Evolutionary conservation across 2,797 vertebrate genomes (phyloP), one percentile per base, ranked within the genome.

Genomic region (Cichlasoma orientale): DNA sequence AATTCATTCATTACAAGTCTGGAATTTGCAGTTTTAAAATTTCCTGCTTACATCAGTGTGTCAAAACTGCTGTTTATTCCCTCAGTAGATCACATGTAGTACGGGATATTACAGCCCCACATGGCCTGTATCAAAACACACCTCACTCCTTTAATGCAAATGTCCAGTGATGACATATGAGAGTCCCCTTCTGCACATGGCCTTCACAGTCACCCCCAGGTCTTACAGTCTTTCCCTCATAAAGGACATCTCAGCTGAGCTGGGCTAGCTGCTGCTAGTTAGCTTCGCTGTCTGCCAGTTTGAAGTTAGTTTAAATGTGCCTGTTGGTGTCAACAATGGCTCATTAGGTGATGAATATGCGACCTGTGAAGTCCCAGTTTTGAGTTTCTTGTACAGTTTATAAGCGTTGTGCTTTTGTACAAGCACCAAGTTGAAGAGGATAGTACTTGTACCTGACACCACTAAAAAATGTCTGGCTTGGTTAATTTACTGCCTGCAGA

Each of bases 321-420:
- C 59, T 41, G 36, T 63, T 63, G 58, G 38, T 5, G 33, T 61
- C 21, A 18, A 21, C 23, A 10, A 63, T 63, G 41, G 23, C 36
- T 10, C 59, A 4, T 21, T 25, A 44, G 14, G 8, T 44, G 61
- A 66, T 18, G 16, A 66, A 44, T 27, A 66, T 66, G n/a, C 14
- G n/a, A n/a, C n/a, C n/a, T n/a, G n/a, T 44, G n/a, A 63, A 0
- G 1, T 7, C 7, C 36, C 3, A 25, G 25, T 41, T 25, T 44
- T 41, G n/a, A 63, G 3, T 41, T 10, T 63, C 3, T 23, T 9
- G 23, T 61, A 27, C 8, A 66, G 4, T 44, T 63, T 27, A 27
- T 0, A 44, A 44, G 21, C 38, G 25, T 66, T 44, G 38, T 66
- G 19, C 19, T 52, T 52, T 52, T 18, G 6, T 52, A 52, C 10